A percentile compares a stretch with the other conserved stretches of the same genome.
phyloP scores from a whole-genome alignment of 2,797 vertebrate species.

The Cyclura pinguis region DNA sequence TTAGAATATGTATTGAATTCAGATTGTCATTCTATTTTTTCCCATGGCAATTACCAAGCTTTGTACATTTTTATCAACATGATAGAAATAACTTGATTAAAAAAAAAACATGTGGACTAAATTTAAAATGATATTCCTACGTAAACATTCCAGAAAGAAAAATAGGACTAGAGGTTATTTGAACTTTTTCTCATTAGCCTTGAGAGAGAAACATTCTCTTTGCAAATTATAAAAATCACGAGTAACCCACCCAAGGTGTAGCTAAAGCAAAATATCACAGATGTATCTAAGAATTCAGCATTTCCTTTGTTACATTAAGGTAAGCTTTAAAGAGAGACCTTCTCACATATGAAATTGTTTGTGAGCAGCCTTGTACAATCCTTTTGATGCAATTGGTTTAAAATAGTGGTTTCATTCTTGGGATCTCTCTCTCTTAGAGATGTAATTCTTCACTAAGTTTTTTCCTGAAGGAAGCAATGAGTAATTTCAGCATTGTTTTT shows the following conservation, averaged over 20 bases:
- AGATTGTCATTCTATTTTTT: not conserved
- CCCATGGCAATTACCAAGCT: not conserved
- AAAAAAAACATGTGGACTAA: not conserved
- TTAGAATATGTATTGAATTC: too few relatives aligned
- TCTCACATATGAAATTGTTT: slow-evolving; percentile 11
- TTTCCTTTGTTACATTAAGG: not conserved
- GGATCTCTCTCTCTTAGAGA: not conserved
- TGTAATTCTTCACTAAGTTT: too few relatives aligned
- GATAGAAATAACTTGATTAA: not conserved
- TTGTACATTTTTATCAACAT: not conserved
- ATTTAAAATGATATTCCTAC: not conserved
- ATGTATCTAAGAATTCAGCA: slow-evolving; percentile 2
- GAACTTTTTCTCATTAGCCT: slow-evolving; percentile 6
- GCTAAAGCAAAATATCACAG: slow-evolving; percentile 11
- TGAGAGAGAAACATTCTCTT: not conserved
- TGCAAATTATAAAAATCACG: not conserved
- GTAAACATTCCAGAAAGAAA: not conserved
- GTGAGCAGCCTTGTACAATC: not conserved
- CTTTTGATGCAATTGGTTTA: slow-evolving; percentile 5
- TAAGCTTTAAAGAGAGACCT: not conserved
- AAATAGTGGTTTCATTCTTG: not conserved
- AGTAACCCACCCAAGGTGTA: not conserved
- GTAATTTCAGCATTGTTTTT: too few relatives aligned
- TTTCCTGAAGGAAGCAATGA: too few relatives aligned
- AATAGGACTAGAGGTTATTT: not conserved